A percentile compares a stretch with the other conserved stretches of the same genome.
Evolutionary conservation across 2,888 invertebrate genomes (phyloP).

Genomic region (Lasioglossum figueresi): DNA sequence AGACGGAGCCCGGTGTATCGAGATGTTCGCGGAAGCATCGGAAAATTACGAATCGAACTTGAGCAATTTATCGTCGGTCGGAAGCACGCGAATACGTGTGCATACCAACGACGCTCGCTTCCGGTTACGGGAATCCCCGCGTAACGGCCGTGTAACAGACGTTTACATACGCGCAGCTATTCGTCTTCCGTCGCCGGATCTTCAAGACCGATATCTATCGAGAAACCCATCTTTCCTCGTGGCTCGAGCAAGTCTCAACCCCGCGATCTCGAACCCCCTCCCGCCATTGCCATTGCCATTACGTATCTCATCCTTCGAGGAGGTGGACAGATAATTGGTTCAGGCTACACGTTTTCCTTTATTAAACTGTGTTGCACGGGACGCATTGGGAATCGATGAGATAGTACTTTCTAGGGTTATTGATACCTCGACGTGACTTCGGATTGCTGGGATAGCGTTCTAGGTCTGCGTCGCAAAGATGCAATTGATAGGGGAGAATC

Average conservation of each 20-base stretch:
- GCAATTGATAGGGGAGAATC: neutral
- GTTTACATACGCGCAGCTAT: slow-evolving; percentile 51
- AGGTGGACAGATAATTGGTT: slow-evolving; percentile 38
- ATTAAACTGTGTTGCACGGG: slow-evolving; percentile 15
- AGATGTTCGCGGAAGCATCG: slow-evolving; percentile 4
- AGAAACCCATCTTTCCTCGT: slow-evolving; percentile 27
- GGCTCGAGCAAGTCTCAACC: neutral
- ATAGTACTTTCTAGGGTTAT: slow-evolving; percentile 6
- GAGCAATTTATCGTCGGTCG: slow-evolving; percentile 51
- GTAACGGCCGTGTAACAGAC: slow-evolving; percentile 41
- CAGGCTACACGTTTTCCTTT: slow-evolving; percentile 28
- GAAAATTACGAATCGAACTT: slow-evolving; percentile 59
- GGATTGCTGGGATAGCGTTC: neutral
- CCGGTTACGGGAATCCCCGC: slow-evolving; percentile 19
- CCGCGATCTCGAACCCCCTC: neutral
- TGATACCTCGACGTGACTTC: slow-evolving; percentile 29
- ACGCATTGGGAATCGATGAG: slow-evolving; percentile 19
- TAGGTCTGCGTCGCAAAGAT: neutral
- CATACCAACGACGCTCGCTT: slow-evolving; percentile 22
- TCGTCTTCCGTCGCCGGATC: slow-evolving; percentile 46
- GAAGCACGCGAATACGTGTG: slow-evolving; percentile 39
- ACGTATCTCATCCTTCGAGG: slow-evolving; percentile 13
- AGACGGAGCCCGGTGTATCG: neutral
- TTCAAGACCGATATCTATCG: slow-evolving; percentile 63
- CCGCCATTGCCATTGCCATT: slow-evolving; percentile 9